Base-by-base conservation (phyloP, 2,113 vertebrate genomes). In the Pseudopipra pipra region DNA sequence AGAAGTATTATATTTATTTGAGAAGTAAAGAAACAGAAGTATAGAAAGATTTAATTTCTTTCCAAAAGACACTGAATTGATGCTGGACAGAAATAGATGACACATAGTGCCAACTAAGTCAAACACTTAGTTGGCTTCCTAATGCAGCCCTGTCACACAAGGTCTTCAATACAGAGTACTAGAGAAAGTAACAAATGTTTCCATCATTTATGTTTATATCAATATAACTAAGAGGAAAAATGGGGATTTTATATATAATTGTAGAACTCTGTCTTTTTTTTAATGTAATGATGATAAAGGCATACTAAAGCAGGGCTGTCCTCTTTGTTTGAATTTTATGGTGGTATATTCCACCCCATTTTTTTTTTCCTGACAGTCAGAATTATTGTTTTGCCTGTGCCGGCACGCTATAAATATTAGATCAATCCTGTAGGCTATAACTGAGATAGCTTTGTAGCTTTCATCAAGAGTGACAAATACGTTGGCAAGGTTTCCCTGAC, bases 311-410 rank as follows among this genome's bases (percentile, higher is more conserved):
- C 14, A 67, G 14, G 21, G 44, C 54, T 76, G 46, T 85, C 73
- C 73, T 91, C 51, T 79, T 70, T 76, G 24, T 80, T 85, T 89
- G 49, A 72, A 94, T 95, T 82, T 88, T 76, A 59, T 62, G 51
- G 31, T 83, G 58, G 87, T 66, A 41, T 66, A 87, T 87, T 94
- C 82, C 72, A 82, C n/a, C 41, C 15, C 17, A 61, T 22, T 11
- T 78, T 95, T 55, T 92, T 78, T 52, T 10, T 27, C 16, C 39
- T 65, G 71, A 90, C 91, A 93, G 83, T 82, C 58, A 87, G 66
- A 96, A 95, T 95, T 93, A 96, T 55, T 95, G 79, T 95, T 96
- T 96, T 96, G 82, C 85, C 83, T 81, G 28, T 63, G 79, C 30
- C 91, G 79, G 49, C 51, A 79, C 35, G 65, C 86, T 93, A 85